Evolutionary conservation across 2,888 invertebrate species (phyloP), one percentile per base, ranked within the genome.

Genomic region (Adelphocoris suturalis): DNA sequence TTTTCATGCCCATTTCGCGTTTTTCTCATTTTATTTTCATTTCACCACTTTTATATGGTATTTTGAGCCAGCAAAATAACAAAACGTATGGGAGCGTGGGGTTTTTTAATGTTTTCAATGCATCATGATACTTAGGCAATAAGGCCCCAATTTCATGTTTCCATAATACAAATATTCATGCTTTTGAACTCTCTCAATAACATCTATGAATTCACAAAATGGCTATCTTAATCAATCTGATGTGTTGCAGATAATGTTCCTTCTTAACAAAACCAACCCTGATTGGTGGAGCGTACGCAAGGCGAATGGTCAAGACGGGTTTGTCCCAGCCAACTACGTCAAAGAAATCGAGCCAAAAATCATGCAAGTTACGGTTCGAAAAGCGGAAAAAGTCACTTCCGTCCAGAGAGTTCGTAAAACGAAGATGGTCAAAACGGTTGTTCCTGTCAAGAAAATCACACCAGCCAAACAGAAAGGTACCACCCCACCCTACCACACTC

Each of bases 261-360:
- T 99, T 0, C 95, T 99, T 91, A 98, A 97, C 93, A 98, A 98
- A 94, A 98, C 98, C 11, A 99, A 99, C 94, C 96, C 97, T 0
- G 99, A 99, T 93, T 99, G 99, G 99, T 99, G 99, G 99, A 98
- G 98, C 92, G 97, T 99, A n/a, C 95, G 98, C 16, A 98, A 98
- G 93, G 96, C 96, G 0, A 98, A 97, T 93, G 97, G 99, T 0
- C 95, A 96, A 0, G 99, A 99, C 92, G 99, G 99, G 0, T 99
- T 99, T 93, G 99, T 99, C 4, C 99, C 99, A 0, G 99, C 98
- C 0, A 99, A 98, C 94, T 99, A 99, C 93, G 98, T 99, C 16
- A 95, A 97, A 52, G 98, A 98, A 94, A 95, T 98, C 81, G 98
- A 98, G 92, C 97, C 98, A 0, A 96, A 98, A 91, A 95, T 97